Base-by-base conservation (phyloP, 2,888 invertebrate genomes). In the Drosophila birchii region DNA sequence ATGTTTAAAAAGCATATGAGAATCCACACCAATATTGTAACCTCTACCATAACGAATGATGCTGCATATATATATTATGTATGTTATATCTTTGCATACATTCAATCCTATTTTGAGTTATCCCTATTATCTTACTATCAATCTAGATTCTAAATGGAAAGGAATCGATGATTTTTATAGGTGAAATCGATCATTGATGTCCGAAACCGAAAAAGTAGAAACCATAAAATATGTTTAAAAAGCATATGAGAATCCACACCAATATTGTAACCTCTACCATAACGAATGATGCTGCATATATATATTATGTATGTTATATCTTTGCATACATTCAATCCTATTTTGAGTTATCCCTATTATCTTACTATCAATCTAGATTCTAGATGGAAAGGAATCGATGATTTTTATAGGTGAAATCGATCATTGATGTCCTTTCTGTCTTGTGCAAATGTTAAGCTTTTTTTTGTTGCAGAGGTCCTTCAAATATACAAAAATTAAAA, bases 11-110 rank as follows among this genome's bases (percentile, higher is more conserved):
- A 54, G 47, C 45, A 49, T 60, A 69, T 54, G 47, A n/a, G 47
- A 60, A 69, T 58, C 44, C 26, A 39, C 38, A 67, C 39, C 34
- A 68, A 70, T 54, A 57, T 44, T 18, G 20, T 44, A 61, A 57
- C 61, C 56, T 44, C 43, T 57, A 39, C 54, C 26, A 39, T n/a
- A 61, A 41, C 45, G 32, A 60, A 64, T 32, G 23, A 43, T 36
- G 41, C 54, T 55, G 55, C 41, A 43, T 18, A 34, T 41, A 55
- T 16, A 32, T 34, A 55, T 47, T 34, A 55, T 47, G 36, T 47
- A 47, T 47, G n/a, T n/a, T n/a, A 4, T 23, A 23, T 23, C 4
- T 23, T 23, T 23, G 23, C 23, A 23, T 23, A 23, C 23, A 23
- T 23, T 23, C 23, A 23, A 23, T 51, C 20, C 32, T 34, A 18